A percentile compares a stretch with the other conserved stretches of the same genome.
Conservation (phyloP, 2,797 vertebrate species). For the Alfaro cultratus region DNA sequence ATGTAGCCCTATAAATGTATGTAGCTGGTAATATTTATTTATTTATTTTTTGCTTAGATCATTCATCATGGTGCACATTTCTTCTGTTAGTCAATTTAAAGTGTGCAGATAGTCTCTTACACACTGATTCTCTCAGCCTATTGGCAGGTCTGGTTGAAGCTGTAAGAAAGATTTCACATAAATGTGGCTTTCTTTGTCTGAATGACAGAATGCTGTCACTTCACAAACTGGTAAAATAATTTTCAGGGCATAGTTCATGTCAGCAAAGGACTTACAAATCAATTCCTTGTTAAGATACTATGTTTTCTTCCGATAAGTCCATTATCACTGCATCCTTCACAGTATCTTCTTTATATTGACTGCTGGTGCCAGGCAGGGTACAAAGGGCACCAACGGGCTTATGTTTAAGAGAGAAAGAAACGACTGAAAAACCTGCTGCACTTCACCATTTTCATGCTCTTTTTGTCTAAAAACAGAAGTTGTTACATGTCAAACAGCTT, state of each 20-base stretch:
- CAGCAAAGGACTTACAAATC: background rate
- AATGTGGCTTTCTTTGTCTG: background rate
- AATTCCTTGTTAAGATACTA: background rate
- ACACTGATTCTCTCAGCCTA: background rate
- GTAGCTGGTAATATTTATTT: background rate
- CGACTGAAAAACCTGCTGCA: slow-evolving; percentile 1
- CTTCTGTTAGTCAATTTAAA: background rate
- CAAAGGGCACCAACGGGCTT: background rate
- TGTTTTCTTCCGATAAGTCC: background rate
- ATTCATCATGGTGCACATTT: background rate
- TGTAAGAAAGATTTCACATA: background rate
- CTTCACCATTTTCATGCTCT: background rate
- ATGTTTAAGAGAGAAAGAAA: background rate
- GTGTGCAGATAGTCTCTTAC: background rate
- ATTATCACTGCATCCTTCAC: background rate
- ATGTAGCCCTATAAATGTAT: background rate
- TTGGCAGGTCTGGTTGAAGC: background rate
- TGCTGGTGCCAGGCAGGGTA: background rate
- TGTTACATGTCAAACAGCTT: slow-evolving; percentile 1
- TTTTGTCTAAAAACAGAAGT: slow-evolving; percentile 10
- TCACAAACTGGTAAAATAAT: background rate
- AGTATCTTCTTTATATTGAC: background rate
- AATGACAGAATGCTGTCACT: background rate
- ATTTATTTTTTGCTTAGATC: background rate
- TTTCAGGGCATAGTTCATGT: background rate